These are phyloP conservation scores for Antidorcas marsupialis DNA, from an alignment of 2,113 vertebrate genomes.

Conservation along the genomic window DNA sequence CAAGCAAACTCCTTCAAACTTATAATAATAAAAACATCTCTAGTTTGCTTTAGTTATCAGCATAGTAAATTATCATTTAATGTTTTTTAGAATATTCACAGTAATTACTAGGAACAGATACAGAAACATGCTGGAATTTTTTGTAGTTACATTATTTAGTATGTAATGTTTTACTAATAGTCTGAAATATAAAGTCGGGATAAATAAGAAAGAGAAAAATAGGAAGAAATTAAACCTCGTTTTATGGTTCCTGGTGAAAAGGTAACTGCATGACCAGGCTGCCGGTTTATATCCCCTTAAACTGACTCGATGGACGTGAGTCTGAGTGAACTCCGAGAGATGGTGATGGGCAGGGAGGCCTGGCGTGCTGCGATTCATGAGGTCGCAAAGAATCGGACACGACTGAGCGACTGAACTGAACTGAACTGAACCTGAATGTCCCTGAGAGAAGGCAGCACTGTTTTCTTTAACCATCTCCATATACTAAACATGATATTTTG, in stretches of 20 bases:
- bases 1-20: background rate
- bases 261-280: background rate
- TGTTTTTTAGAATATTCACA: background rate
- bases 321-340: too few species aligned
- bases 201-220: background rate
- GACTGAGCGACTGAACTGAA: too few species aligned
- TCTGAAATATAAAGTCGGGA: background rate
- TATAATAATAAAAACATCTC: background rate
- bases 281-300: background rate
- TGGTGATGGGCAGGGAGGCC: too few species aligned
- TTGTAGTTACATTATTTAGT: background rate
- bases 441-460: background rate
- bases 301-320: background rate
- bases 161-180: background rate
- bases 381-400: too few species aligned
- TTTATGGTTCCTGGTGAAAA: background rate
- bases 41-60: background rate
- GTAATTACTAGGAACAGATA: background rate
- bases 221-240: background rate
- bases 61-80: background rate
- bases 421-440: background rate
- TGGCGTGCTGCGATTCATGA: too few species aligned
- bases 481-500: background rate
- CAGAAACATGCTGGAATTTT: background rate
- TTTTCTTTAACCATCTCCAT: background rate